Evolutionary conservation across 2,113 vertebrate species (phyloP).

Genomic region (Bagarius yarrelli): DNA sequence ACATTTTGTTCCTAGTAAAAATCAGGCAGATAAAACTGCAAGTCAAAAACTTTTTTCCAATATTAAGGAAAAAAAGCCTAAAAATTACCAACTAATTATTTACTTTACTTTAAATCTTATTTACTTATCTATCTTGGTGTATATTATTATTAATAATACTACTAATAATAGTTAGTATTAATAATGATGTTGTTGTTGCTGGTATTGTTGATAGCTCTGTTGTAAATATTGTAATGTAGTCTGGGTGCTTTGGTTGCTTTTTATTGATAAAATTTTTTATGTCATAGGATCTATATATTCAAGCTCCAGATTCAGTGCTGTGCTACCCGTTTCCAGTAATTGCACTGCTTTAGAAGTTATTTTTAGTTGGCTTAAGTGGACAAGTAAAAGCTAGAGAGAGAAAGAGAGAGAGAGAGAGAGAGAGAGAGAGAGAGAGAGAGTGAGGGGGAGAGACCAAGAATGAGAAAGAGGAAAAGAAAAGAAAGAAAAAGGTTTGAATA

Average conservation of each 20-base stretch:
- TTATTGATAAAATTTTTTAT: slow-evolving; percentile 21
- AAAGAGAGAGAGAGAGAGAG: slow-evolving; percentile 5
- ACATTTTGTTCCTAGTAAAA: background rate
- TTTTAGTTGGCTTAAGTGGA: slow-evolving; percentile 54
- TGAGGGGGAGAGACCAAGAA: background rate
- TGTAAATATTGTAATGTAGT: background rate
- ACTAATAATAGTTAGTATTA: too few species aligned
- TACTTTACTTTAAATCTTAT: too few species aligned
- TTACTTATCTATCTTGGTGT: too few species aligned
- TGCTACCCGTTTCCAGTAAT: slow-evolving; percentile 56
- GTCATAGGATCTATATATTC: slow-evolving; percentile 32
- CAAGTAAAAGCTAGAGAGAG: slow-evolving; percentile 36
- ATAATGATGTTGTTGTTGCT: background rate
- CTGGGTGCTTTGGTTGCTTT: background rate
- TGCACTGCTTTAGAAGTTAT: slow-evolving; percentile 49
- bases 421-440: background rate
- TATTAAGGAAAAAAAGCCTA: too few species aligned
- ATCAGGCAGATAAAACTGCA: background rate
- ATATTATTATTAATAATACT: slow-evolving; percentile 5
- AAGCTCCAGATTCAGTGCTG: slow-evolving; percentile 33
- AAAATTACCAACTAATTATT: too few species aligned
- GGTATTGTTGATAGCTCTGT: background rate
- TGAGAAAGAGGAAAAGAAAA: background rate
- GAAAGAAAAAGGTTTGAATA: background rate
- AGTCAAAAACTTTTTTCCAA: background rate